phyloP scores from a whole-genome alignment of 1,140 invertebrate species.

The Helicoverpa armigera region DNA sequence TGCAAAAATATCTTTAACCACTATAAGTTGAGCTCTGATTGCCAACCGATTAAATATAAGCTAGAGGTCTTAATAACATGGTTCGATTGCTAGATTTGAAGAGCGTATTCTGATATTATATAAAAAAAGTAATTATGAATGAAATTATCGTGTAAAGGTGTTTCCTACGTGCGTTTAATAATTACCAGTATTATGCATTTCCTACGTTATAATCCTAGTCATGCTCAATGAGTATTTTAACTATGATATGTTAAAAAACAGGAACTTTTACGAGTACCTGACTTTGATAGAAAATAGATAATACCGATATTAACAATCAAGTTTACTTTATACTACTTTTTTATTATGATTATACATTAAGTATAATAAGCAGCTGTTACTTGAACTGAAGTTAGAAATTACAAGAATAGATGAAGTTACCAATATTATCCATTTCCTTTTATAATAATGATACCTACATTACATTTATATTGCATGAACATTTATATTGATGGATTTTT shows the following conservation, averaged over 20 bases:
- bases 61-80: background rate
- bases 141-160: constrained; percentile 39
- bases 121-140: constrained; percentile 36
- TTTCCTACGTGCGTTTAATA: constrained; percentile 2
- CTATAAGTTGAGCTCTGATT: background rate
- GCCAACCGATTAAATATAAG: background rate
- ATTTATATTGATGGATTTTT: too few relatives aligned
- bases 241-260: background rate
- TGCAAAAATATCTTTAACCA: background rate
- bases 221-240: constrained; percentile 11
- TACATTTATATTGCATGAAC: too few relatives aligned
- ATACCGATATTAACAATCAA: background rate
- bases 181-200: constrained; percentile 19
- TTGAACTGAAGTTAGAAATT: too few relatives aligned
- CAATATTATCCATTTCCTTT: too few relatives aligned
- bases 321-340: too few relatives aligned
- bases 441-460: too few relatives aligned
- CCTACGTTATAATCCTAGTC: constrained; percentile 10
- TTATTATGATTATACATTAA: too few relatives aligned
- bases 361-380: background rate
- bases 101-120: constrained; percentile 14
- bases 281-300: constrained; percentile 3
- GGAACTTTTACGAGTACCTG: background rate
- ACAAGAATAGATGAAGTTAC: too few relatives aligned
- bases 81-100: constrained; percentile 12